phyloP scores from a whole-genome alignment of 2,888 invertebrate genomes.

The Antheraea assamensis region DNA sequence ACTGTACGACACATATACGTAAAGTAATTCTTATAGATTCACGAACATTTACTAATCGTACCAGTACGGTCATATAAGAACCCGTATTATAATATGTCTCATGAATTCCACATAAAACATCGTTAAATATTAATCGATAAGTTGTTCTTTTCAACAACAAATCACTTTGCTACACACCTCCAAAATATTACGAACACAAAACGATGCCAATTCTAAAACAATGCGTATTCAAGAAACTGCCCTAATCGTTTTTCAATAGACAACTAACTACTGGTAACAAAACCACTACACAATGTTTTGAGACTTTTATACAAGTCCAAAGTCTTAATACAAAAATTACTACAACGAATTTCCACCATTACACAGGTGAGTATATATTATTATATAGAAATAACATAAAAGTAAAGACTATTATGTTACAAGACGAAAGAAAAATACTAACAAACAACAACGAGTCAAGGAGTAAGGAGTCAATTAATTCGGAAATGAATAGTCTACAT shows the following conservation, averaged over 20 bases:
- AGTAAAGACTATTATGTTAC: background rate
- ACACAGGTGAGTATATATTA: background rate
- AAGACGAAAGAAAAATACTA: background rate
- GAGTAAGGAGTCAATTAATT: background rate
- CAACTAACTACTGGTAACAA: too few species aligned
- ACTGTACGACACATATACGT: background rate
- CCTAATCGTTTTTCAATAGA: too few species aligned
- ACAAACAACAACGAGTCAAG: background rate
- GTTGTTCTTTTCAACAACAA: background rate
- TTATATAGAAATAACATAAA: background rate
- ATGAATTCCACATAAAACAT: too few species aligned
- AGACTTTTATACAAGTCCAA: too few species aligned
- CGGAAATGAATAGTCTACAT: background rate
- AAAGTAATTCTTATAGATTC: background rate
- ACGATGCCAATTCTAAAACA: background rate
- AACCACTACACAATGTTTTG: too few species aligned
- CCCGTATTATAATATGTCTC: background rate
- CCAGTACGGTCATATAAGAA: background rate
- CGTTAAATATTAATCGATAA: background rate
- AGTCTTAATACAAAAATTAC: too few species aligned
- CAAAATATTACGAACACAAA: background rate
- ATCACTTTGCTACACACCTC: background rate
- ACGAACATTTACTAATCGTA: background rate
- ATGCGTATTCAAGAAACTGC: background rate
- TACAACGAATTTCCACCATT: too few species aligned